Conservation (phyloP, 92 coral and sea anemone genomes). For the Siderastrea radians region DNA sequence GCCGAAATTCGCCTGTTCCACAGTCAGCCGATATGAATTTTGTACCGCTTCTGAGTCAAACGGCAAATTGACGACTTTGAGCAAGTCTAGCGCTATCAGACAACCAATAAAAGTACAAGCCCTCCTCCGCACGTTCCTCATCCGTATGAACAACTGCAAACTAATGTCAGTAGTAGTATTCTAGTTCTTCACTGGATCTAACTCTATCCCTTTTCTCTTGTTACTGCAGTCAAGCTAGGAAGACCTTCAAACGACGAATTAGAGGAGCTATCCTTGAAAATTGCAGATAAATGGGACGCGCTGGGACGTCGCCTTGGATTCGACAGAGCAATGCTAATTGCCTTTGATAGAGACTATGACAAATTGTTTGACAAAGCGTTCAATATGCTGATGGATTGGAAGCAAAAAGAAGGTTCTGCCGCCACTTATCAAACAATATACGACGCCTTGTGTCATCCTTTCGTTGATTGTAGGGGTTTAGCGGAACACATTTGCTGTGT, state of each 20-base stretch:
- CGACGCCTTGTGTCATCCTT: conserved; percentile 5
- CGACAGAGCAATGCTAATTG: background rate
- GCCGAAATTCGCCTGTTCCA: no score
- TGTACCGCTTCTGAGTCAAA: no score
- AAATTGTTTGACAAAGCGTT: background rate
- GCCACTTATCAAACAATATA: background rate
- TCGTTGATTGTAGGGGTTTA: background rate
- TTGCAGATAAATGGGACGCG: conserved; percentile 2
- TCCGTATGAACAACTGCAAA: no score
- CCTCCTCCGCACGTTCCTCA: no score
- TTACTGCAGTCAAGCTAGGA: background rate
- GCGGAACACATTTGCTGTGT: background rate
- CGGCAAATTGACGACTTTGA: no score
- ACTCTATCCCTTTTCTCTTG: background rate
- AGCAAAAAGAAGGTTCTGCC: background rate
- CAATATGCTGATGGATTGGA: conserved; percentile 4
- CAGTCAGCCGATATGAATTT: no score
- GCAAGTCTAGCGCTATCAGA: no score
- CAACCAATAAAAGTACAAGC: no score
- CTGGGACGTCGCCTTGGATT: conserved; percentile 18
- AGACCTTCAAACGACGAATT: background rate
- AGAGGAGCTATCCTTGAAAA: background rate
- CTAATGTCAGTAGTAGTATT: no score
- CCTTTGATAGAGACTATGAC: background rate
- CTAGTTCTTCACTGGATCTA: no score